A percentile compares a stretch with the other conserved stretches of the same genome.
phyloP scores from a whole-genome alignment of 2,888 invertebrate species.

The Criorhina ranunculi region DNA sequence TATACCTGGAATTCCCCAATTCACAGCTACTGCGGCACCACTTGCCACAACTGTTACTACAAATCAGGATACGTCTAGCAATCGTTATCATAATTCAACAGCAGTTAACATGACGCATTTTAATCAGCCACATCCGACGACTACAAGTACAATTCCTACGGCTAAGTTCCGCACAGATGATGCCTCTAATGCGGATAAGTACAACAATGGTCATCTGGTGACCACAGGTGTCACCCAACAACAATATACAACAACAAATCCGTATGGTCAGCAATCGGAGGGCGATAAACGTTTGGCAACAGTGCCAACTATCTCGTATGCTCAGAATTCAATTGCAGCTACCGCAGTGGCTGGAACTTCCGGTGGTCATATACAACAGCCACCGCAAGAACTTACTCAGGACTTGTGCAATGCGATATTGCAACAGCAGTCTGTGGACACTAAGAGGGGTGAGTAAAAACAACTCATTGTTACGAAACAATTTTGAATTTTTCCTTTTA shows the following conservation, averaged over 20 bases:
- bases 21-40: slow-evolving; percentile 86
- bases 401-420: slow-evolving; percentile 84
- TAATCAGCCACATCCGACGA: slow-evolving; percentile 85
- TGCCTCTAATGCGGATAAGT: slow-evolving; percentile 85
- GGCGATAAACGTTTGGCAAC: slow-evolving; percentile 80
- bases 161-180: slow-evolving; percentile 88
- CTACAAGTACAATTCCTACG: slow-evolving; percentile 84
- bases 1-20: slow-evolving; percentile 93
- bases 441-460: slow-evolving; percentile 80
- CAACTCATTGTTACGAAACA: neutral
- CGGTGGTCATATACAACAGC: slow-evolving; percentile 80
- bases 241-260: slow-evolving; percentile 80
- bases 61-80: slow-evolving; percentile 76
- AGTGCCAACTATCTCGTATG: slow-evolving; percentile 80
- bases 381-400: slow-evolving; percentile 84
- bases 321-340: slow-evolving; percentile 80
- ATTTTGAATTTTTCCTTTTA: slow-evolving; percentile 58
- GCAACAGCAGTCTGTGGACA: slow-evolving; percentile 83
- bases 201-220: slow-evolving; percentile 84
- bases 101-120: slow-evolving; percentile 85
- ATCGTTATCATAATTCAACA: slow-evolving; percentile 82
- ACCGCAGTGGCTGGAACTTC: slow-evolving; percentile 77
- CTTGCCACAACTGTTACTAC: slow-evolving; percentile 87
- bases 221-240: slow-evolving; percentile 79
- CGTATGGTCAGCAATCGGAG: slow-evolving; percentile 79